Base-by-base conservation (phyloP, 1,140 invertebrate genomes). In the Callitettix versicolor region DNA sequence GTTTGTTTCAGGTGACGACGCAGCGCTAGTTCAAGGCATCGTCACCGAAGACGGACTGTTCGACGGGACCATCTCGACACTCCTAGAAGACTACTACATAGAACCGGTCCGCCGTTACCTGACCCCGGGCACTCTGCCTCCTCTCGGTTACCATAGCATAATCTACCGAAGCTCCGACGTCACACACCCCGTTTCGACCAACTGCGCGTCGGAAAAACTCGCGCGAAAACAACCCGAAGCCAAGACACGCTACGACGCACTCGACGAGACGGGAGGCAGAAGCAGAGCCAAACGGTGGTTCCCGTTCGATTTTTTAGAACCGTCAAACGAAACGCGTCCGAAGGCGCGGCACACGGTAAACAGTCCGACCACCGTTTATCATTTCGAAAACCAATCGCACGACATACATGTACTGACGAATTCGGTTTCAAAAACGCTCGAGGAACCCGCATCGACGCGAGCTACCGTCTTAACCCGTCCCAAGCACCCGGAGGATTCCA, bases 1-100 rank as follows among this genome's bases (percentile, higher is more conserved):
- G n/a, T 60, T 58, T 65, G 63, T 79, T 80, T 2, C 77, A 91
- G 88, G 84, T 75, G 88, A 91, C 62, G 85, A 89, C 51, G 73
- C 75, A n/a, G 82, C 88, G n/a, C 67, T 79, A 50, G 88, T 94
- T 22, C 82, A 88, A 63, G 92, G 91, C 20, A 73, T 95, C 55
- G 76, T 96, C 43, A 93, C 90, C 52, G 73, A 77, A 43, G 84
- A 91, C 48, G 92, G 92, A 53, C 73, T 92, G 20, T 90, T 96
- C 66, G 91, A 95, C 67, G 92, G 91, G 15, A 86, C 84, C 20
- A 84, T 95, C 55, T 78, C 78, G 58, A 89, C 89, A 1, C 69
- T 73, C 15, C 68, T 76, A 41, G 84, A 89, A 59, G 84, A 91
- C 55, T 87, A 85, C 71, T 91, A 91, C 68, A 79, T 96, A 48